Base-by-base conservation (phyloP, 2,888 invertebrate species). In the Salticus scenicus region DNA sequence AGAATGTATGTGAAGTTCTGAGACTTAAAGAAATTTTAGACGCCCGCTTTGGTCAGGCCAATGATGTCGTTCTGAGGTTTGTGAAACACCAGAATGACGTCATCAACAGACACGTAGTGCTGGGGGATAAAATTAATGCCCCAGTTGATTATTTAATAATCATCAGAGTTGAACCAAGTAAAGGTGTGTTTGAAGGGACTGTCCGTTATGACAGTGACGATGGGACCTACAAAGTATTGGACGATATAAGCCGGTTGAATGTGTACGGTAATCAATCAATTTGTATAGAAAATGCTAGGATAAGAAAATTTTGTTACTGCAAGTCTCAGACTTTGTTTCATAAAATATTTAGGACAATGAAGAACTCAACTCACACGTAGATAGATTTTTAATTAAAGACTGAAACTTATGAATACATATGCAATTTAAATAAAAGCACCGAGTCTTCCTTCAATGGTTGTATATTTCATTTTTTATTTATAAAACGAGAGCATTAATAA, bases 131-230 rank as follows among this genome's bases (percentile, higher is more conserved):
- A 42, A 66, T 88, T 1, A 77, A 87, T n/a, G 88, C 87, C 27
- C 88, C 88, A 5, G 79, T 64, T 0, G 88, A 95, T 90, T 94
- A 94, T 88, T 93, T 94, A 88, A 91, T 95, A 57, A 94, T 94
- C 8, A 90, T 94, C 88, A 92, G 93, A 84, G 94, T 95, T 0
- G 88, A 90, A 41, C 96, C 96, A 0, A 94, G 96, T 0, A 92
- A 92, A 64, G 96, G 93, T 0, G 91, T 94, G 63, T 97, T 97
- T 90, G 97, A 97, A 91, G 95, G 94, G 0, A 96, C 96, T 0
- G 92, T 97, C 7, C 91, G 94, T n/a, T 41, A 91, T 92, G 89
- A 87, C 33, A 76, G 87, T 64, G 31, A 90, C 88, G 77, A 79
- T 27, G 87, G 74, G 24, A 72, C 81, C 1, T 87, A 76, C n/a